phyloP scores from a whole-genome alignment of 2,888 invertebrate genomes.

The Atherix ibis region DNA sequence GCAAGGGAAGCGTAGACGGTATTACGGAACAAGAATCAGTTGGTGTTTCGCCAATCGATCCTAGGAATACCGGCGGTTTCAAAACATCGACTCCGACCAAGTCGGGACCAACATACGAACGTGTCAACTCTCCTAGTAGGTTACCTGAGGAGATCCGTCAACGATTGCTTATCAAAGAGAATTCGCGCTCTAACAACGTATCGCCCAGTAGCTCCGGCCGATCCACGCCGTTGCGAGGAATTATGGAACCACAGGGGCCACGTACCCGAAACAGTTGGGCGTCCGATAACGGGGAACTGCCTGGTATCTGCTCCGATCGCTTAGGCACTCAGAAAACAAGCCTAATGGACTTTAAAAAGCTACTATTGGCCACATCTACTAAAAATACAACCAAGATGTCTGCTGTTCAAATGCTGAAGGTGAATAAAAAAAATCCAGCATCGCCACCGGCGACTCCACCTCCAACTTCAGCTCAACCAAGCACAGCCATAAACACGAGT shows the following conservation, averaged over 20 bases:
- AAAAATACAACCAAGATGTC: conserved; percentile 48
- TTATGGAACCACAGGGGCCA: conserved; percentile 21
- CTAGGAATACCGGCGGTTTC: conserved; percentile 41
- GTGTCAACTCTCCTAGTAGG: conserved; percentile 1
- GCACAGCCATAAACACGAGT: conserved; percentile 26
- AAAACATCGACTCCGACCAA: conserved; percentile 51
- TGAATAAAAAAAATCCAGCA: conserved; percentile 22
- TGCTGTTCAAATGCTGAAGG: conserved; percentile 63
- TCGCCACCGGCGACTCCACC: conserved; percentile 12
- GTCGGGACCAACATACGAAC: conserved; percentile 9
- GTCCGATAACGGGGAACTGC: conserved; percentile 20
- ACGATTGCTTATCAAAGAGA: conserved; percentile 10
- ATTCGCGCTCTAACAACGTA: conserved; percentile 32
- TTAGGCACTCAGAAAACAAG: conserved; percentile 57
- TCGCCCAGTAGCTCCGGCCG: conserved; percentile 38
- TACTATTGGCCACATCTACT: conserved; percentile 60
- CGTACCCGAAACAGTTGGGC: conserved; percentile 48
- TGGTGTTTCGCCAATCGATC: conserved; percentile 53
- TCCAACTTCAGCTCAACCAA: neutral
- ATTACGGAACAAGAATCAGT: conserved; percentile 4
- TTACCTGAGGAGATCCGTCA: conserved; percentile 53
- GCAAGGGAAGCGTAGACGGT: conserved; percentile 3
- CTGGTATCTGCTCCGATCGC: conserved; percentile 44
- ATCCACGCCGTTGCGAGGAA: conserved; percentile 30
- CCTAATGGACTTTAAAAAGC: conserved; percentile 67